Percentiles rank a stretch among this genome's conserved stretches.
Evolutionary conservation across 2,797 vertebrate genomes (phyloP).

Genomic region (Ataeniobius toweri): DNA sequence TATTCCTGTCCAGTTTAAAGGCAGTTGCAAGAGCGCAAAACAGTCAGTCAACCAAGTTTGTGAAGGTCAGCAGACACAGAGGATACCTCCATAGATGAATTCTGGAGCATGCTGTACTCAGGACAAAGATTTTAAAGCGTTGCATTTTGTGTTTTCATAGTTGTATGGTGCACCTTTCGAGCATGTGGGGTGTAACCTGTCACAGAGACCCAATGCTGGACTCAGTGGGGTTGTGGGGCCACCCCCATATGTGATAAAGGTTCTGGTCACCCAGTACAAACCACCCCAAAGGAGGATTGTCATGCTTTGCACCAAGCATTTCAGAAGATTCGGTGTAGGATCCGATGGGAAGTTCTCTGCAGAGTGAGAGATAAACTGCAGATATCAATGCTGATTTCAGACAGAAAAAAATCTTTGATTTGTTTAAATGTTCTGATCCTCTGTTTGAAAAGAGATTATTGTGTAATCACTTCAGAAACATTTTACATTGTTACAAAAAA

Average conservation of each 20-base stretch:
- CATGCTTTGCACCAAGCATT: not conserved
- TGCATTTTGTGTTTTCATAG: not conserved
- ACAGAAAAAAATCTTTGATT: not conserved
- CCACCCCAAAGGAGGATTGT: too few species aligned
- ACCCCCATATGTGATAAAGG: not conserved
- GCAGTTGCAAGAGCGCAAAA: too few species aligned
- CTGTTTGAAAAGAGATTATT: constrained; percentile 3
- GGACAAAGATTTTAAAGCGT: not conserved
- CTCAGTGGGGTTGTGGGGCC: too few species aligned
- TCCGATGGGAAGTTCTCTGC: not conserved
- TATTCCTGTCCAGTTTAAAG: too few species aligned
- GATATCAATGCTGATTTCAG: not conserved
- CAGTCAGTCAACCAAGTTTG: too few species aligned
- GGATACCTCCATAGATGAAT: not conserved
- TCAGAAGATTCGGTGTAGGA: not conserved
- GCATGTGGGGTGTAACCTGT: not conserved
- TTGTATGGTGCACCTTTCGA: not conserved
- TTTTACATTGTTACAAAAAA: constrained; percentile 7
- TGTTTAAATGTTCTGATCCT: not conserved
- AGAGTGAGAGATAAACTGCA: not conserved
- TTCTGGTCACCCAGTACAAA: not conserved
- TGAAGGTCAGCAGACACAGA: not conserved
- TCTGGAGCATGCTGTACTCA: not conserved
- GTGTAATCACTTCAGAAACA: not conserved
- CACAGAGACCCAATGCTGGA: not conserved